Base-by-base conservation (phyloP, 2,888 invertebrate species). In the Cremastinae sp. region DNA sequence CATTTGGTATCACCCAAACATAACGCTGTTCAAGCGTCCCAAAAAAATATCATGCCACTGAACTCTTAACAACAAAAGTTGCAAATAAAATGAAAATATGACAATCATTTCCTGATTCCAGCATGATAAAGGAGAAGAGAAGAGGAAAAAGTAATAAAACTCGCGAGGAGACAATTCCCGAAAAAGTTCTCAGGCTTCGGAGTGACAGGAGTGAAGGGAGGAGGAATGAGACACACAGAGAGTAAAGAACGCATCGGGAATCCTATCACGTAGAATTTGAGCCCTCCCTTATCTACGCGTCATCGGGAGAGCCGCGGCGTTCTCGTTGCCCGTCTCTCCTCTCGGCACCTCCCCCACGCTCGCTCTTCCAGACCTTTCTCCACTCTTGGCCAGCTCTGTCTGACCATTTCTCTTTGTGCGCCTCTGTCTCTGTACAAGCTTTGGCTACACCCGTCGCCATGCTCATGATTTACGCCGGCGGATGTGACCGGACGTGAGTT, bases 271-370 rank as follows among this genome's bases (percentile, higher is more conserved):
- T 89, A 89, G 85, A 85, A 85, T 84, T 86, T 85, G 85, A 88
- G 88, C 85, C 87, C 87, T 87, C 87, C 87, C 88, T 89, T 89
- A 89, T 89, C 89, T 87, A 79, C 86, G 86, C 88, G 86, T 89
- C 89, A 88, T 89, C 89, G 83, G 81, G 85, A 84, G 81, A 82
- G 72, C 75, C 76, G 78, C 73, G 74, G 74, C 73, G 72, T 76
- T 65, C 74, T 78, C 65, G 74, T 65, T 74, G 72, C 70, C 62
- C 71, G 55, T 45, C 37, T 22, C 62, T 62, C 51, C 61, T 47
- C 56, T 12, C 9, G 7, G 56, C 51, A n/a, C 45, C 70, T 61
- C 70, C 75, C 69, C 75, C 82, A 75, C 80, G 76, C 81, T 79
- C 83, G 82, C 74, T 70, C 73, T 61, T 71, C 81, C 81, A 77